Evolutionary conservation across 2,113 vertebrate species (phyloP), one percentile per base, ranked within the genome.

Genomic region (Hucho hucho): DNA sequence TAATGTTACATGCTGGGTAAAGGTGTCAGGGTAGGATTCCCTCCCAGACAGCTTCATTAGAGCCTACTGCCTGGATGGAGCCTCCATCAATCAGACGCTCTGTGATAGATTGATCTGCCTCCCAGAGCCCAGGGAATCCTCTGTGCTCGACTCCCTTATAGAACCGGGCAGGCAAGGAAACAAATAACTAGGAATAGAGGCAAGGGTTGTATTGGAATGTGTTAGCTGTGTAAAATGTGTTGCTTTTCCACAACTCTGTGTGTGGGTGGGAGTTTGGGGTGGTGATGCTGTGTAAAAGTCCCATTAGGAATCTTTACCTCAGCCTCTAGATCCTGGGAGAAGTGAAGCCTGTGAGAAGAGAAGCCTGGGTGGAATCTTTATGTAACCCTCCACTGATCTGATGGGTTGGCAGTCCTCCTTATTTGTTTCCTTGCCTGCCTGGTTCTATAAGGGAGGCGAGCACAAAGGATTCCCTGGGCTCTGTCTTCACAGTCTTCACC

Each of bases 341-440:
- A 28, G 28, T 28, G 28, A 28, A 3, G 28, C 28, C 28, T 28
- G 28, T 2, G 28, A 28, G 28, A 28, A 28, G 28, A 3, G 28
- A 28, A 28, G 28, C 28, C 28, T 28, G 28, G 28, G 2, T 28
- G 37, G 5, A 16, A 26, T n/a, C n/a, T n/a, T n/a, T n/a, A n/a
- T n/a, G n/a, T n/a, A n/a, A n/a, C 72, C 85, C 85, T 73, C 68
- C 77, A 75, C 73, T 77, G 79, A 82, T 89, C 84, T 81, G 81
- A 81, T 75, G 71, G 64, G 73, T 74, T 86, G 87, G 84, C 76
- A 24, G 20, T n/a, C n/a, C n/a, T n/a, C n/a, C n/a, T n/a, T n/a
- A n/a, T n/a, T n/a, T n/a, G n/a, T n/a, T n/a, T n/a, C n/a, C n/a
- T n/a, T n/a, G n/a, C n/a, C n/a, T n/a, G n/a, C n/a, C n/a, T n/a